Percentiles rank a stretch among this genome's conserved stretches.
Evolutionary conservation across 2,888 invertebrate genomes (phyloP).

Genomic region (Latrodectus hesperus): DNA sequence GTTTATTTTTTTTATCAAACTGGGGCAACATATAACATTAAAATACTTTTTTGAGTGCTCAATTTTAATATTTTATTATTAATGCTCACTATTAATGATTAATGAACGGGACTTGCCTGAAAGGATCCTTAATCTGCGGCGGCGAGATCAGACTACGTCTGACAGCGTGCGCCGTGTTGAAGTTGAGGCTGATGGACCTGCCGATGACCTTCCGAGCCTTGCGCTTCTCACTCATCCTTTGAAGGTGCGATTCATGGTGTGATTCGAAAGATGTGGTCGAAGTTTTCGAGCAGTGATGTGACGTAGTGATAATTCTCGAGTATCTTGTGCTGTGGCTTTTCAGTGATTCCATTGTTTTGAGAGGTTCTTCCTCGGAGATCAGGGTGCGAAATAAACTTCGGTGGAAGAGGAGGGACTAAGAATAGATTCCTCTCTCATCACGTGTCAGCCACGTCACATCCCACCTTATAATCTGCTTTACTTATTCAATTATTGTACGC

Average conservation of each 20-base stretch:
- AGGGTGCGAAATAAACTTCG: too few species aligned
- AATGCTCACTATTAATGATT: too few species aligned
- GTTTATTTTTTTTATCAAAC: too few species aligned
- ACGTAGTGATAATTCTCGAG: constrained; percentile 31
- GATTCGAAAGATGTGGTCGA: neutral
- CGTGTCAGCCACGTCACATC: too few species aligned
- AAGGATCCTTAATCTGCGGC: constrained; percentile 20
- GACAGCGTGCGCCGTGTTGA: constrained; percentile 56
- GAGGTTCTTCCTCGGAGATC: too few species aligned
- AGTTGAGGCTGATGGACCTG: constrained; percentile 62
- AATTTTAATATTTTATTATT: too few species aligned
- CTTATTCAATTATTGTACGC: too few species aligned
- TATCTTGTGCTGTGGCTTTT: constrained; percentile 19
- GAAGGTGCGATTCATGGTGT: neutral
- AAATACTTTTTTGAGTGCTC: too few species aligned
- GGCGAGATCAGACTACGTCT: constrained; percentile 48
- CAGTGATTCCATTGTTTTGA: constrained; percentile 10
- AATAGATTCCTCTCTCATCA: too few species aligned
- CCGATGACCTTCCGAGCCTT: constrained; percentile 44
- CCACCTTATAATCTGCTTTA: too few species aligned
- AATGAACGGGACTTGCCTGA: constrained; percentile 46
- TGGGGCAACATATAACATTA: too few species aligned
- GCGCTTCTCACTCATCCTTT: constrained; percentile 41
- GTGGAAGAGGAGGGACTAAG: too few species aligned
- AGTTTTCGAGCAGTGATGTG: constrained; percentile 15